A percentile compares a stretch with the other conserved stretches of the same genome.
Evolutionary conservation across 2,888 invertebrate species (phyloP).

Genomic region (Eupithecia subumbrata): DNA sequence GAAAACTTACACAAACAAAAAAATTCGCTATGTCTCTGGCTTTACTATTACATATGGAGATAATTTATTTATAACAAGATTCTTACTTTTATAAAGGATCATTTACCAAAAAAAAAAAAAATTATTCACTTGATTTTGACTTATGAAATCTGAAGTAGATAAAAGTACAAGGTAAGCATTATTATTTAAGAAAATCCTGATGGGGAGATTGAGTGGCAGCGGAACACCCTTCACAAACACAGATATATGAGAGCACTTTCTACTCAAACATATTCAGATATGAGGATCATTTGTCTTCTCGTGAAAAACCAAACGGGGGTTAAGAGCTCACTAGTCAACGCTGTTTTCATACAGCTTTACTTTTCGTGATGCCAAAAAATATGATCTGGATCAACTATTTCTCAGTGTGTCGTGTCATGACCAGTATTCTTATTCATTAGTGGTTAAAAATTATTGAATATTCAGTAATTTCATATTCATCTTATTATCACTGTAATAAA

Average conservation of each 20-base stretch:
- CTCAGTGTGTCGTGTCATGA: not conserved
- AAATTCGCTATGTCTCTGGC: too few relatives aligned
- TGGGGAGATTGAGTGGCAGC: conserved; percentile 10
- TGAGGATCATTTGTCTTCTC: conserved; percentile 12
- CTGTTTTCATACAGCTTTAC: not conserved
- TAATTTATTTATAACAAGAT: too few relatives aligned
- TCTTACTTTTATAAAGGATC: too few relatives aligned
- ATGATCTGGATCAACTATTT: not conserved
- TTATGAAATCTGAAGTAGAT: not conserved
- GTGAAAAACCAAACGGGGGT: conserved; percentile 12
- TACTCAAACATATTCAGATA: conserved; percentile 3
- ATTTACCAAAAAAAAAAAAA: too few relatives aligned
- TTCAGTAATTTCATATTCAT: not conserved
- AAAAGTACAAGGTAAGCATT: not conserved
- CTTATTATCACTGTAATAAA: not conserved
- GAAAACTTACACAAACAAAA: too few relatives aligned
- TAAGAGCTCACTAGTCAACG: not conserved
- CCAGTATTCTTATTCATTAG: not conserved
- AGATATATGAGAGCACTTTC: conserved; percentile 3
- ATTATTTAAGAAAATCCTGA: not conserved
- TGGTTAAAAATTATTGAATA: not conserved
- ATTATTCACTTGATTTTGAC: not conserved
- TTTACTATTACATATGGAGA: too few relatives aligned
- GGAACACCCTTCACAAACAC: conserved; percentile 9
- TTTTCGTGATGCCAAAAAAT: not conserved